Base-by-base conservation (phyloP, 1,140 invertebrate species). In the Saccostrea glomerata region DNA sequence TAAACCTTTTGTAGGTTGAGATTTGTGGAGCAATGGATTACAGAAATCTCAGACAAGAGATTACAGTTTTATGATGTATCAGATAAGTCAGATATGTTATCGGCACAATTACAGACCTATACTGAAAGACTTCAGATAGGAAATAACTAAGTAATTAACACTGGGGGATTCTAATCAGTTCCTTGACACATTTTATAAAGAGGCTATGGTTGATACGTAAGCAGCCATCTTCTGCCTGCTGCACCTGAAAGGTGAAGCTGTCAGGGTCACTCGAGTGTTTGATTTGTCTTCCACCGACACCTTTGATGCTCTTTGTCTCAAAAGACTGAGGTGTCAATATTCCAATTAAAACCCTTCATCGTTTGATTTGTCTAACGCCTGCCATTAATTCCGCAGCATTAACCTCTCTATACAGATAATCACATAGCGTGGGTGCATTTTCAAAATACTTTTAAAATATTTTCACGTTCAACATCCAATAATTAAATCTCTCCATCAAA, bases 171-270 rank as follows among this genome's bases (percentile, higher is more conserved):
- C 23, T 36, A 77, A 77, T 77, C 70, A 77, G 70, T 77, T 36
- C 70, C 30, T 77, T 77, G 30, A 77, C 70, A 77, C 70, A 4
- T 77, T 77, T 77, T 77, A 36, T 77, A 30, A 25, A 13, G 70
- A 77, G 70, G 70, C 36, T 77, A 25, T 30, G 70, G 70, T 7
- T 77, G 70, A 77, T 77, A 30, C 17, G n/a, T 63, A 30, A 30
- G 3, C 25, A 20, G 58, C 25, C 70, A 77, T 77, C 70, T 11
- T 36, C 4, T 77, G 70, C 70, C 25, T 5, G 5, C 7, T 77
- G 70, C 70, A 77, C 70, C 30, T 30, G 7, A 77, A 77, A 77
- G 70, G 25, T 30, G 3, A 13, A 77, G 70, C 70, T 77, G 70
- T 77, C 6, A 77, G 30, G 70, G 70, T 77, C 70, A 77, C 7